Conservation (phyloP, 2,888 invertebrate species). For the Drosophila neonasuta region DNA sequence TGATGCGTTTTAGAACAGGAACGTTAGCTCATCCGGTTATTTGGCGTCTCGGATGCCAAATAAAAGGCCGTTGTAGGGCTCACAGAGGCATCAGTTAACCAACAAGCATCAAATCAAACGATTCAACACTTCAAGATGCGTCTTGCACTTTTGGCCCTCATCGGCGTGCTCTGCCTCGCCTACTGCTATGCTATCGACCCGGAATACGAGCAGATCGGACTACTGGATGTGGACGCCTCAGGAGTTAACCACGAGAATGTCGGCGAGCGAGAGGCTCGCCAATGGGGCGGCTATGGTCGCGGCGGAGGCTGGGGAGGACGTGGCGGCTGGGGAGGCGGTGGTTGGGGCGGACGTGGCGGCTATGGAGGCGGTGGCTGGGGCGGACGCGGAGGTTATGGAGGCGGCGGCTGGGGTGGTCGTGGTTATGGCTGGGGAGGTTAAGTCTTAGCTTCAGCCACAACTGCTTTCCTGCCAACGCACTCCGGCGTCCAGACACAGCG, state of each 20-base stretch:
- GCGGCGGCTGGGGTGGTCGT: conserved; percentile 26
- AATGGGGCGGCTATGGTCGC: conserved; percentile 14
- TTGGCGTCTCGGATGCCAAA: conserved; percentile 11
- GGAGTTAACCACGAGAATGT: conserved; percentile 61
- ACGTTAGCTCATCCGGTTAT: conserved; percentile 24
- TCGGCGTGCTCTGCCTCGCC: conserved; percentile 54
- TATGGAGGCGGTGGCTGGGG: conserved; percentile 22
- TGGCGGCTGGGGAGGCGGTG: conserved; percentile 21
- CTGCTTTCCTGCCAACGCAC: conserved; percentile 29
- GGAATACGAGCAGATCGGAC: conserved; percentile 22
- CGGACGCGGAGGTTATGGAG: conserved; percentile 19
- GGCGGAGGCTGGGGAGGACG: conserved; percentile 29
- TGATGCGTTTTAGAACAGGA: conserved; percentile 27
- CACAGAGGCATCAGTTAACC: conserved; percentile 35
- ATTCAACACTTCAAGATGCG: conserved; percentile 49
- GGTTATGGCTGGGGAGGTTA: conserved; percentile 37
- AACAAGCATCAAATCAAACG: conserved; percentile 4
- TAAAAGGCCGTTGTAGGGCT: conserved; percentile 35
- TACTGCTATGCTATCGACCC: conserved; percentile 26
- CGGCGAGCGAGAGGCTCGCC: conserved; percentile 54
- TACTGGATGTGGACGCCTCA: conserved; percentile 50
- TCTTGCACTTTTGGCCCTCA: conserved; percentile 50
- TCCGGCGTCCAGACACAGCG: conserved; percentile 2
- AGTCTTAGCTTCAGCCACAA: not conserved
- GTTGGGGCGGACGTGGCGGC: conserved; percentile 31